A percentile compares a stretch with the other conserved stretches of the same genome.
Evolutionary conservation across 2,888 invertebrate species (phyloP).

Genomic region (Baccha elongata): DNA sequence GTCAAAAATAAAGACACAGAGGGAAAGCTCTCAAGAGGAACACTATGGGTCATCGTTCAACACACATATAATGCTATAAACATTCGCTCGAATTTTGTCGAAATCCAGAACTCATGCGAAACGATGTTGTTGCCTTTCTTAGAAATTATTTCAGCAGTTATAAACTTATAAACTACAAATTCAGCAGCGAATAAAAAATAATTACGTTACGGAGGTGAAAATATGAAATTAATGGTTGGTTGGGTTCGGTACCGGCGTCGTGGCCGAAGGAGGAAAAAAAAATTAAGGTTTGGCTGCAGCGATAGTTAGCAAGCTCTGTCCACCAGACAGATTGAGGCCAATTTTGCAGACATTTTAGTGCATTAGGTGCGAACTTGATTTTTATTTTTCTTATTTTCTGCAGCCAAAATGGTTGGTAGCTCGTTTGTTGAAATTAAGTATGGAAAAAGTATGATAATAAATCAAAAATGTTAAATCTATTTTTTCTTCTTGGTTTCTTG

Average conservation of each 20-base stretch:
- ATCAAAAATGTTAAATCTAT: slow-evolving; percentile 32
- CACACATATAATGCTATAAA: slow-evolving; percentile 13
- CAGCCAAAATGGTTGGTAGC: not conserved
- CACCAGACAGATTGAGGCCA: slow-evolving; percentile 69
- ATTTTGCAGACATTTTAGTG: slow-evolving; percentile 69
- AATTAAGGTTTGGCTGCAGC: slow-evolving; percentile 50
- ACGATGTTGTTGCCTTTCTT: slow-evolving; percentile 65
- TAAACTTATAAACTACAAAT: not conserved
- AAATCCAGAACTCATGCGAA: slow-evolving; percentile 73
- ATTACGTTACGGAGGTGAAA: slow-evolving; percentile 51
- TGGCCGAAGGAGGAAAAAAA: slow-evolving; percentile 6
- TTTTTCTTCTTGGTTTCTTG: not conserved
- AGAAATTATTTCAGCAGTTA: slow-evolving; percentile 60
- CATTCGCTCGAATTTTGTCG: slow-evolving; percentile 60
- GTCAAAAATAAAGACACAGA: slow-evolving; percentile 42
- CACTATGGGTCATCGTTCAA: not conserved
- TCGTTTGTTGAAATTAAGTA: not conserved
- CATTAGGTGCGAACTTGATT: slow-evolving; percentile 71
- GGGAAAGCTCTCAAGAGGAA: slow-evolving; percentile 47
- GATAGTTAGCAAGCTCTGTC: slow-evolving; percentile 42
- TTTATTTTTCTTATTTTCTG: slow-evolving; percentile 23
- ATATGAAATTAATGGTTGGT: slow-evolving; percentile 69
- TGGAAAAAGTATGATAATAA: slow-evolving; percentile 36
- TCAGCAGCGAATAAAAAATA: slow-evolving; percentile 11
- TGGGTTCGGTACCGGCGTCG: slow-evolving; percentile 4